Evolutionary conservation across 2,113 vertebrate species (phyloP).

Genomic region (Bagarius yarrelli): DNA sequence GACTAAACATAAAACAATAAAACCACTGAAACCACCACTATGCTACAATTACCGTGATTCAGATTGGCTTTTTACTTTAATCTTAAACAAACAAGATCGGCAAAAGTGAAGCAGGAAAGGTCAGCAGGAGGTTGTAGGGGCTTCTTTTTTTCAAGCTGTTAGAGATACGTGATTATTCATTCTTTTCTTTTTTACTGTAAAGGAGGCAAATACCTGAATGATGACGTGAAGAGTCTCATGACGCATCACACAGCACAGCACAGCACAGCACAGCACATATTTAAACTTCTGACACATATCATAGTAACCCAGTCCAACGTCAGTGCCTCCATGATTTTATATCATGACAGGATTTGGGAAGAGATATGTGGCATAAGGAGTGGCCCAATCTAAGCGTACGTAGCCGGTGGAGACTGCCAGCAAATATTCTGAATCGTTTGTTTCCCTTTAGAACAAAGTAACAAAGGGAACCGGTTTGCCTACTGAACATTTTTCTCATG

Average conservation of each 20-base stretch:
- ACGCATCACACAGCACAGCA: not conserved
- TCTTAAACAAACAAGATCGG: not conserved
- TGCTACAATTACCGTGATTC: not conserved
- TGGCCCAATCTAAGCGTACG: not conserved
- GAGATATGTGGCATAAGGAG: not conserved
- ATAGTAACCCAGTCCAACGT: not conserved
- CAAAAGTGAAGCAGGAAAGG: not conserved
- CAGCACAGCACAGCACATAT: not conserved
- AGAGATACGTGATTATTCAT: not conserved
- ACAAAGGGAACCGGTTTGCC: constrained; percentile 6
- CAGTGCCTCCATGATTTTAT: not conserved
- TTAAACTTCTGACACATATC: not conserved
- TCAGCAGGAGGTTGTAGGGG: not conserved
- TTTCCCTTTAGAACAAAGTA: not conserved
- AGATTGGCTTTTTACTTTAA: not conserved
- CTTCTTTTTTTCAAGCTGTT: not conserved
- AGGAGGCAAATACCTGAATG: not conserved
- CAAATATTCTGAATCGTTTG: not conserved
- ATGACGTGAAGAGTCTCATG: constrained; percentile 7
- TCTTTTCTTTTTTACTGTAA: not conserved
- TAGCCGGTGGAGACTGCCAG: not conserved
- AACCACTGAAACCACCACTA: not conserved
- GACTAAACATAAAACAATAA: not conserved
- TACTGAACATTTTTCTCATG: not conserved
- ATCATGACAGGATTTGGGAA: not conserved